Conservation (phyloP, 2,888 invertebrate species). For the Lithophane ornitopus region DNA sequence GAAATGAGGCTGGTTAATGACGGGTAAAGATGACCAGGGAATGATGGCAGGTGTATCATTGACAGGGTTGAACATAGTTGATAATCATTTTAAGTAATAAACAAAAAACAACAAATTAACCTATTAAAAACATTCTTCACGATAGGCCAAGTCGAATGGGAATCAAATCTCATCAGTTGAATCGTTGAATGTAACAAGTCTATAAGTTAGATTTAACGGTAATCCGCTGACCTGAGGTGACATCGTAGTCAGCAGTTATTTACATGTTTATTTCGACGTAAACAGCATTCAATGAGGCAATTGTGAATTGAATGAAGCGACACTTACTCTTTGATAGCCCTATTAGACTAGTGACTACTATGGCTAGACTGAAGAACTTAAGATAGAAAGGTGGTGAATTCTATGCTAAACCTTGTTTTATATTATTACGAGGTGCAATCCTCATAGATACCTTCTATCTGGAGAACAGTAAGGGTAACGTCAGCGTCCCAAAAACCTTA, state of each 20-base stretch:
- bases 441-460: too few relatives aligned
- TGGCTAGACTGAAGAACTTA: background rate
- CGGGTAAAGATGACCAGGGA: too few relatives aligned
- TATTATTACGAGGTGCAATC: background rate
- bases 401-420: too few relatives aligned
- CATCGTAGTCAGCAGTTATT: background rate
- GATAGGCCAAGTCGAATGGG: background rate
- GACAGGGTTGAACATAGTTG: background rate
- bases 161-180: background rate
- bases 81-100: background rate
- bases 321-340: conserved; percentile 15
- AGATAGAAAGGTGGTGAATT: background rate
- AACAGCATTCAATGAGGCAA: conserved; percentile 40
- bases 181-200: conserved; percentile 10
- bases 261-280: conserved; percentile 42
- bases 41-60: background rate
- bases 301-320: conserved; percentile 16
- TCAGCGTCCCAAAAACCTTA: background rate
- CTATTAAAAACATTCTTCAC: background rate
- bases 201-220: conserved; percentile 19
- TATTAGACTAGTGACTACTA: conserved; percentile 5
- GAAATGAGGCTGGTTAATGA: background rate
- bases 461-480: background rate
- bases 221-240: conserved; percentile 11
- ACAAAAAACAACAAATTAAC: background rate